Conservation (phyloP, 1,140 invertebrate genomes). For the Papilio xuthus region DNA sequence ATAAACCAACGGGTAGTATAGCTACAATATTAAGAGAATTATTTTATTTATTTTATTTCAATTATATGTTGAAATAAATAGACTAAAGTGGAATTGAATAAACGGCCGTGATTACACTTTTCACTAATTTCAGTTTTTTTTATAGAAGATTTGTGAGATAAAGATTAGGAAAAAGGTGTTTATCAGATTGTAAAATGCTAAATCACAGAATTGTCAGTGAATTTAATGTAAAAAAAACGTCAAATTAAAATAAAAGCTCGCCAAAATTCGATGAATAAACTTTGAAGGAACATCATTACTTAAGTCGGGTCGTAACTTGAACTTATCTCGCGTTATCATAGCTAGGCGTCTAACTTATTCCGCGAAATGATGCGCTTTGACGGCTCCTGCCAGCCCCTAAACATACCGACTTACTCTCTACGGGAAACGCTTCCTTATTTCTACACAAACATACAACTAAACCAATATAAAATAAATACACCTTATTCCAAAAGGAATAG, state of each 20-base stretch:
- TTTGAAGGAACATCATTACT: constrained; percentile 17
- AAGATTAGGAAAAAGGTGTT: too few relatives aligned
- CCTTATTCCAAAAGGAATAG: background rate
- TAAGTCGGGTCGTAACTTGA: constrained; percentile 13
- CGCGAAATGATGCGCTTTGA: constrained; percentile 40
- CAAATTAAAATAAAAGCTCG: background rate
- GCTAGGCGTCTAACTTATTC: constrained; percentile 29
- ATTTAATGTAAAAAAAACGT: background rate
- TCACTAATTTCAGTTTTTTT: too few relatives aligned
- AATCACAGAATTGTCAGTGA: background rate
- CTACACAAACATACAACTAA: constrained; percentile 32
- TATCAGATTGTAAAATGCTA: background rate
- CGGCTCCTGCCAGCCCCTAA: constrained; percentile 44
- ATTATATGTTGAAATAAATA: too few relatives aligned
- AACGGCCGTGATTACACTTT: too few relatives aligned
- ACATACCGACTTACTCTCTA: constrained; percentile 46
- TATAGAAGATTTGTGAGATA: too few relatives aligned
- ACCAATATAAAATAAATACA: background rate
- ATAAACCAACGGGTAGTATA: too few relatives aligned
- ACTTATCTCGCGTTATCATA: constrained; percentile 24
- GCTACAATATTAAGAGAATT: too few relatives aligned
- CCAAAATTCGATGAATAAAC: constrained; percentile 2
- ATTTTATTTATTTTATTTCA: too few relatives aligned
- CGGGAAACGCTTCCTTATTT: constrained; percentile 47
- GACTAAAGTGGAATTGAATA: too few relatives aligned